Evolutionary conservation across 2,797 vertebrate genomes (phyloP).

Genomic region (Arnoldichthys spilopterus): DNA sequence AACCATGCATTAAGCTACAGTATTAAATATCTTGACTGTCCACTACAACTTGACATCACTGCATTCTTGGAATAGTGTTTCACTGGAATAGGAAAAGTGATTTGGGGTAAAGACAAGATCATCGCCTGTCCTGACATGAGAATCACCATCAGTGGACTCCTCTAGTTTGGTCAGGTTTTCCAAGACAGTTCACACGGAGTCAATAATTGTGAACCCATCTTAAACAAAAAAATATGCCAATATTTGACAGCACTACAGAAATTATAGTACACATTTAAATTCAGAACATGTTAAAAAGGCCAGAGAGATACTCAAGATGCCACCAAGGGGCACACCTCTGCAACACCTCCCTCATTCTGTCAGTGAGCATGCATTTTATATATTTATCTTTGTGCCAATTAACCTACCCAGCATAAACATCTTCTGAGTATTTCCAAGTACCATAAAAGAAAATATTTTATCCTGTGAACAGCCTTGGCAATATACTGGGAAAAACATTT

Average conservation of each 20-base stretch:
- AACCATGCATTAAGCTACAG: slow-evolving; percentile 11
- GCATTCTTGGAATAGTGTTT: slow-evolving; percentile 55
- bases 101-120: slow-evolving; percentile 26
- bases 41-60: slow-evolving; percentile 41
- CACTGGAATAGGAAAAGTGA: slow-evolving; percentile 38
- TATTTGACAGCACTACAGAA: background rate
- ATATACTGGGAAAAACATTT: background rate
- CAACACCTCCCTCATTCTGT: background rate
- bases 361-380: background rate
- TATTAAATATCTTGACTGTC: background rate
- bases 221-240: too few relatives aligned
- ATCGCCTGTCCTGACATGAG: slow-evolving; percentile 39
- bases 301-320: background rate
- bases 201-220: too few relatives aligned
- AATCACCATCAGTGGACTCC: slow-evolving; percentile 36
- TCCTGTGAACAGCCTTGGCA: background rate
- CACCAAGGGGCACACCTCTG: background rate
- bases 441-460: background rate
- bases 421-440: background rate
- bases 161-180: slow-evolving; percentile 17
- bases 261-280: background rate
- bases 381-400: too few relatives aligned
- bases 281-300: background rate
- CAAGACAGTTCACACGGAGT: background rate
- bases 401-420: background rate